A percentile compares a stretch with the other conserved stretches of the same genome.
Evolutionary conservation across 2,797 vertebrate species (phyloP).

Genomic region (Eremophila alpestris): DNA sequence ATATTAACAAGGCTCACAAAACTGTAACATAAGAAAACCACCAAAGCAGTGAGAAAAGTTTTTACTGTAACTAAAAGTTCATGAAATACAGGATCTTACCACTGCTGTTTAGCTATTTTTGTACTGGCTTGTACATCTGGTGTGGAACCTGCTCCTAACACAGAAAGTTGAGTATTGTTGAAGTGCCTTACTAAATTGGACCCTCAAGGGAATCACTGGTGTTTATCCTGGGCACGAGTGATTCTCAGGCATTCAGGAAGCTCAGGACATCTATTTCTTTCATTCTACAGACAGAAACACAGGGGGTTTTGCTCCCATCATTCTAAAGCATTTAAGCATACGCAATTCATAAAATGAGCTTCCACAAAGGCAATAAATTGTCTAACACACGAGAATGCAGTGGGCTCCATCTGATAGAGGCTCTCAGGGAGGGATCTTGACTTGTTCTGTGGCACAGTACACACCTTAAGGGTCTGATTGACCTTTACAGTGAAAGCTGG

Average conservation of each 20-base stretch:
- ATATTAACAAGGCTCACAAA: background rate
- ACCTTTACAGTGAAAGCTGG: background rate
- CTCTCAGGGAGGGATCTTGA: background rate
- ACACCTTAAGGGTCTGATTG: background rate
- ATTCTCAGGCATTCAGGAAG: background rate
- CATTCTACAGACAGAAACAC: background rate
- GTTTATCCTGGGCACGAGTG: background rate
- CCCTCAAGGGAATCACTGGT: background rate
- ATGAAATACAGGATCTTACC: background rate
- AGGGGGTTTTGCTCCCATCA: fast-evolving
- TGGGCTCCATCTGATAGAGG: background rate
- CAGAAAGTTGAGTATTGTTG: fast-evolving
- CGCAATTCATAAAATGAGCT: background rate
- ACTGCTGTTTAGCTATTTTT: background rate
- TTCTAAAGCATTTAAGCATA: background rate
- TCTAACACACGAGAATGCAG: background rate
- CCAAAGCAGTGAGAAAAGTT: background rate
- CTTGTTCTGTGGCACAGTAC: background rate
- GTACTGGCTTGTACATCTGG: background rate
- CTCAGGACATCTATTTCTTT: background rate
- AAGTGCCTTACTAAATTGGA: background rate
- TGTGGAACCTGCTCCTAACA: background rate
- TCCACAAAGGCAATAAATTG: background rate
- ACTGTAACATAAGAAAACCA: background rate
- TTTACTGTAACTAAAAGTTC: background rate